These are phyloP conservation scores for Galaxias olidus DNA, from an alignment of 2,797 vertebrate genomes.

Conservation along the genomic window DNA sequence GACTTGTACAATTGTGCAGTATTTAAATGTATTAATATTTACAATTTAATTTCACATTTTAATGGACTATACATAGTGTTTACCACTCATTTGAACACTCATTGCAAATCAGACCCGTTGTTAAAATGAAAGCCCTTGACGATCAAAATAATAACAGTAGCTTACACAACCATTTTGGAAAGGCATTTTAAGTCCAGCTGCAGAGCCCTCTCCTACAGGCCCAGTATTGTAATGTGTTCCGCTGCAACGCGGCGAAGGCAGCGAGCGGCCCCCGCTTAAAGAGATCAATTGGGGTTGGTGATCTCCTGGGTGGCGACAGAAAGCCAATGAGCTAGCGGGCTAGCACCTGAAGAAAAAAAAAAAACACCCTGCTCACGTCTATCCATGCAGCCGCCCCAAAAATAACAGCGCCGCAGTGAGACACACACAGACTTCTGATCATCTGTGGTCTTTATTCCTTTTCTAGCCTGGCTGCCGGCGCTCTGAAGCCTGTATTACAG, in stretches of 20 bases:
- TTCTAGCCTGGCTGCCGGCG: neutral
- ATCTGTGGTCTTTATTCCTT: constrained; percentile 14
- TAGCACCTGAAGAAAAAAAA: constrained; percentile 8
- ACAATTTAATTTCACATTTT: too few relatives aligned
- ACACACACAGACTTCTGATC: constrained; percentile 45
- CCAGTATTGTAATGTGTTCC: neutral
- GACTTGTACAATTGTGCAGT: too few relatives aligned
- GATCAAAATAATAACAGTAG: too few relatives aligned
- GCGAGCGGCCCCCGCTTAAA: constrained; percentile 30
- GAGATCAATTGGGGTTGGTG: constrained; percentile 35
- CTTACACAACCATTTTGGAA: too few relatives aligned
- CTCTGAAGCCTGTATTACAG: constrained; percentile 3
- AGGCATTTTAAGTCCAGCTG: constrained; percentile 38
- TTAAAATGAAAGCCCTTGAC: too few relatives aligned
- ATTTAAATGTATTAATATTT: too few relatives aligned
- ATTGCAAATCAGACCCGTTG: too few relatives aligned
- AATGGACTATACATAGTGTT: too few relatives aligned
- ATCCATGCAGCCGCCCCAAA: constrained; percentile 13
- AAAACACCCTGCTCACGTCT: constrained; percentile 1
- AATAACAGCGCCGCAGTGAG: constrained; percentile 28
- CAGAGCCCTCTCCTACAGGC: neutral
- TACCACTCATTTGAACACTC: too few relatives aligned
- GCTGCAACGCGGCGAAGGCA: neutral
- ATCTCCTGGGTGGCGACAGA: constrained; percentile 40
- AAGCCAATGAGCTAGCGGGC: constrained; percentile 34